Evolutionary conservation across 53 echinoderm and acorn worm genomes (phyloP).

Genomic region (Mesocentrotus franciscanus): DNA sequence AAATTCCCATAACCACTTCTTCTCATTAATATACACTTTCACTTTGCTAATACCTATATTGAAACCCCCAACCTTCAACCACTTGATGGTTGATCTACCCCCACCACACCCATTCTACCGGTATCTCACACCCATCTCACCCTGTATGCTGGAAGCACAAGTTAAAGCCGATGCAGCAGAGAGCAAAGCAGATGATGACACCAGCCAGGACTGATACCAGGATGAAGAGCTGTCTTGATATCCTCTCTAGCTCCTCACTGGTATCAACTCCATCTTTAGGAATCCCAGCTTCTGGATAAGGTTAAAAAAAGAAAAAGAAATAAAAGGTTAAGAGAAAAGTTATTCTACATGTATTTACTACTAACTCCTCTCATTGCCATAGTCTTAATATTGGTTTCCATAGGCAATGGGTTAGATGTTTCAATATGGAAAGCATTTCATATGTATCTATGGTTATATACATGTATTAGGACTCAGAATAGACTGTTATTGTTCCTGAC

Average conservation of each 20-base stretch:
- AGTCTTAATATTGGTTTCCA: too few species aligned
- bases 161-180: conserved; percentile 87
- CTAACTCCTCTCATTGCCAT: background rate
- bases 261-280: conserved; percentile 91
- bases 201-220: conserved; percentile 83
- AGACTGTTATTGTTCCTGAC: too few species aligned
- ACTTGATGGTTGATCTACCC: background rate
- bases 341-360: background rate
- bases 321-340: background rate
- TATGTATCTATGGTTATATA: too few species aligned
- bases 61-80: too few species aligned
- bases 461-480: too few species aligned
- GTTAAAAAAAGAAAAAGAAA: background rate
- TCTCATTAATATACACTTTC: too few species aligned
- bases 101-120: background rate
- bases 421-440: too few species aligned
- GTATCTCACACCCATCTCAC: conserved; percentile 65
- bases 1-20: conserved; percentile 43
- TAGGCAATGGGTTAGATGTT: too few species aligned
- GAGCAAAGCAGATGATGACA: conserved; percentile 86
- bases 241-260: conserved; percentile 68
- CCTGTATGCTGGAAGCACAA: conserved; percentile 87
- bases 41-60: too few species aligned
- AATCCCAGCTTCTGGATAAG: conserved; percentile 63
- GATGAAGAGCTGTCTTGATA: conserved; percentile 88